Evolutionary conservation across 2,888 invertebrate species (phyloP).

Genomic region (Drosophila affinis): DNA sequence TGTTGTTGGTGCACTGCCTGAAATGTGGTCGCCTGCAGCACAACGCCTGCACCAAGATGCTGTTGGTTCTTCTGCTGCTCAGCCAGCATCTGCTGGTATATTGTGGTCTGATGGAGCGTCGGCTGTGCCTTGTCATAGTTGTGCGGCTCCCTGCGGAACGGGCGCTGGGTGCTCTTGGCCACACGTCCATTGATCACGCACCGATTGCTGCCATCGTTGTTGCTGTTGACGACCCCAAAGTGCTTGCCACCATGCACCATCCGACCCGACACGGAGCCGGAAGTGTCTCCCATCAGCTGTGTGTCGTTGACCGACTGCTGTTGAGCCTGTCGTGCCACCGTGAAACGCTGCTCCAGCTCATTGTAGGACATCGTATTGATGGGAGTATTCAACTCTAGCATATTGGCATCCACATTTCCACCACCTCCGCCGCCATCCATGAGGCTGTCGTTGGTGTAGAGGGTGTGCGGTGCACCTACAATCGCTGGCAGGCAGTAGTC

Average conservation of each 20-base stretch:
- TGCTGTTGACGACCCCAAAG: slow-evolving; percentile 55
- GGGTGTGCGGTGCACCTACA: slow-evolving; percentile 72
- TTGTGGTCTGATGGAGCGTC: slow-evolving; percentile 83
- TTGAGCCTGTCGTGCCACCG: slow-evolving; percentile 55
- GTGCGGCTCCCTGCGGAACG: slow-evolving; percentile 83
- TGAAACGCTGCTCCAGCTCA: slow-evolving; percentile 80
- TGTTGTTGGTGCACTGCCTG: slow-evolving; percentile 66
- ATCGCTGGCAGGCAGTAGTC: slow-evolving; percentile 79
- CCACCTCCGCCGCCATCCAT: slow-evolving; percentile 72
- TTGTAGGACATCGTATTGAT: slow-evolving; percentile 73
- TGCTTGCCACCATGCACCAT: slow-evolving; percentile 62
- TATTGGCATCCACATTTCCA: slow-evolving; percentile 77
- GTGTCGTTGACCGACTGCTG: slow-evolving; percentile 52
- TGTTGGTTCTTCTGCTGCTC: slow-evolving; percentile 81
- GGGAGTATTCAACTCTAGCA: slow-evolving; percentile 82
- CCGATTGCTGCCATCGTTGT: slow-evolving; percentile 67
- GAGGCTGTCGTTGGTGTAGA: slow-evolving; percentile 77
- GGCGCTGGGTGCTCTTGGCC: slow-evolving; percentile 80
- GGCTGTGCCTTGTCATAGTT: slow-evolving; percentile 84
- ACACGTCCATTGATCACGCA: slow-evolving; percentile 83
- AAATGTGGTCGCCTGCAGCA: slow-evolving; percentile 58
- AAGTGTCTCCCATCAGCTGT: slow-evolving; percentile 40
- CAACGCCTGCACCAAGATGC: slow-evolving; percentile 54
- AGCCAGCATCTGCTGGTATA: slow-evolving; percentile 84
- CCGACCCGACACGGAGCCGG: slow-evolving; percentile 8